Evolutionary conservation across 1,140 invertebrate genomes (phyloP).

Genomic region (Meloidogyne hapla): DNA sequence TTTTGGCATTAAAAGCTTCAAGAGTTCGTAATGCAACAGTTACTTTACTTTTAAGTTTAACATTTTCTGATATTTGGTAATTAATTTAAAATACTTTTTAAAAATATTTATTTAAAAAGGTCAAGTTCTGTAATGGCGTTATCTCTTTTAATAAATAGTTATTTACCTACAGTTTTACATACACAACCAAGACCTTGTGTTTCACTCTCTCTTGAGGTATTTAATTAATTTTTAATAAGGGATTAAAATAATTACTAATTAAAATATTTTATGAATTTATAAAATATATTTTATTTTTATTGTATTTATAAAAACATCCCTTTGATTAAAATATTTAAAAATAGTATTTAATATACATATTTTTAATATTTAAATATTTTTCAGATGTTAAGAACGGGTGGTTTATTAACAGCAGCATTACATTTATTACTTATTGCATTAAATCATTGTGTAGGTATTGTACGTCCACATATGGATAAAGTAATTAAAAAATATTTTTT

Average conservation of each 20-base stretch:
- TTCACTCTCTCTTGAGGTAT: conserved; percentile 43
- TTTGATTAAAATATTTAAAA: too few relatives aligned
- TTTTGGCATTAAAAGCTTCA: conserved; percentile 45
- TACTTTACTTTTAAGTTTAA: conserved; percentile 44
- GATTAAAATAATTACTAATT: background rate
- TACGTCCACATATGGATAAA: conserved; percentile 35
- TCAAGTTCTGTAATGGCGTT: conserved; percentile 46
- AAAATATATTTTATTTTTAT: too few relatives aligned
- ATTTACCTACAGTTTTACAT: conserved; percentile 44
- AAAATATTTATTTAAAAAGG: conserved; percentile 14
- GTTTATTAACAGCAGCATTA: conserved; percentile 43
- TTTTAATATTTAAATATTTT: conserved; percentile 7
- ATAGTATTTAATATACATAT: too few relatives aligned
- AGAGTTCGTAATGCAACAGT: conserved; percentile 51
- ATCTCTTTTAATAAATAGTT: conserved; percentile 55
- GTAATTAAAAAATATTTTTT: background rate
- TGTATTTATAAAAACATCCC: too few relatives aligned
- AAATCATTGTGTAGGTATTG: conserved; percentile 50
- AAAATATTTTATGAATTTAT: too few relatives aligned
- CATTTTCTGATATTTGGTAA: conserved; percentile 53
- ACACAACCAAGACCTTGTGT: conserved; percentile 51
- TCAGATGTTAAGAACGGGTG: conserved; percentile 49
- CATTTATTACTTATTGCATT: conserved; percentile 53
- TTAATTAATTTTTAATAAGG: background rate
- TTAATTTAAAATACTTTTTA: background rate